phyloP scores from a whole-genome alignment of 1,140 invertebrate genomes.

The Trichogramma pretiosum region DNA sequence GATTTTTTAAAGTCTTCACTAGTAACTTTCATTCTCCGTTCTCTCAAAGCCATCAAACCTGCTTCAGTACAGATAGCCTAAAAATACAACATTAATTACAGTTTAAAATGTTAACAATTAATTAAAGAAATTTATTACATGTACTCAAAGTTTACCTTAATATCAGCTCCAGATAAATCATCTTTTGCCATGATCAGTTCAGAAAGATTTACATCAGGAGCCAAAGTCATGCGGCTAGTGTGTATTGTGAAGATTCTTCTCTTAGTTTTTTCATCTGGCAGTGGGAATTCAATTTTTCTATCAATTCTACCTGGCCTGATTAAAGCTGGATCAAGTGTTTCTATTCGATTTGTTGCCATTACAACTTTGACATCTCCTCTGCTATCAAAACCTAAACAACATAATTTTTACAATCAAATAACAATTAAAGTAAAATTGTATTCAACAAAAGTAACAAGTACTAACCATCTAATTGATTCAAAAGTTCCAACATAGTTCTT shows the following conservation, averaged over 20 bases:
- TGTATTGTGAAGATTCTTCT: slow-evolving; percentile 97
- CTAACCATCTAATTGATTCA: slow-evolving; percentile 96
- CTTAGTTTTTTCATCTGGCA: slow-evolving; percentile 99
- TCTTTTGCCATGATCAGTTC: slow-evolving; percentile 99
- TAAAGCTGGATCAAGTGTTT: slow-evolving; percentile 96
- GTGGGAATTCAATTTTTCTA: slow-evolving; percentile 97
- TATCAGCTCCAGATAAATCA: slow-evolving; percentile 95
- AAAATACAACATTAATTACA: slow-evolving; percentile 21
- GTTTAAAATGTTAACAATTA: background rate
- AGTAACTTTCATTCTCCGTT: slow-evolving; percentile 98
- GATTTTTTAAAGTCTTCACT: slow-evolving; percentile 99
- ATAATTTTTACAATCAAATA: background rate
- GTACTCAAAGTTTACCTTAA: slow-evolving; percentile 51
- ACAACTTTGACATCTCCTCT: slow-evolving; percentile 77
- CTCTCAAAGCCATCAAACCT: slow-evolving; percentile 92
- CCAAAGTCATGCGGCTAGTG: slow-evolving; percentile 94
- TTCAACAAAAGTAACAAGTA: slow-evolving; percentile 34
- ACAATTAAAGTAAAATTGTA: slow-evolving; percentile 60
- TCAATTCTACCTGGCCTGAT: slow-evolving; percentile 98
- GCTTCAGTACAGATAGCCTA: slow-evolving; percentile 99
- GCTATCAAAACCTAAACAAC: slow-evolving; percentile 60
- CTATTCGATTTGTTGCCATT: slow-evolving; percentile 99
- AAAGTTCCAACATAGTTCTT: slow-evolving; percentile 96
- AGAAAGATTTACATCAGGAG: slow-evolving; percentile 94
- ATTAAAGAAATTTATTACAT: slow-evolving; percentile 6